Conservation (phyloP, 2,113 vertebrate genomes). For the Perca schrenkii region DNA sequence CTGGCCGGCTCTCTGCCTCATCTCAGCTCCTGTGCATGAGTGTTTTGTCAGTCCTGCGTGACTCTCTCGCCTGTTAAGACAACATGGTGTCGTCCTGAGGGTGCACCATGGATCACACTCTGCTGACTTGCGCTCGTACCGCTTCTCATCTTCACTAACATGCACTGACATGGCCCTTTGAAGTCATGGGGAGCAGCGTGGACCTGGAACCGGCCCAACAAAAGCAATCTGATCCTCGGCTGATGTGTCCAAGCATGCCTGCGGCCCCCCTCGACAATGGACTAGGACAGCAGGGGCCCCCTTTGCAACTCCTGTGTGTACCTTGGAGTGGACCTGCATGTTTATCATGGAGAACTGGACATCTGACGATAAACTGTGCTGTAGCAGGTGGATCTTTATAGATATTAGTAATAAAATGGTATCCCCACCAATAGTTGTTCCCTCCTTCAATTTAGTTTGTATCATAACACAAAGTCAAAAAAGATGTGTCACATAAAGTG, state of each 20-base stretch:
- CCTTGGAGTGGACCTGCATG: constrained; percentile 54
- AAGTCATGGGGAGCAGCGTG: constrained; percentile 70
- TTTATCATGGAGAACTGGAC: constrained; percentile 40
- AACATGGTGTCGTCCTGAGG: constrained; percentile 73
- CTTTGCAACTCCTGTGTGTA: constrained; percentile 69
- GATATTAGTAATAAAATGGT: background rate
- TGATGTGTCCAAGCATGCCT: constrained; percentile 74
- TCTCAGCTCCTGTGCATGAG: constrained; percentile 36
- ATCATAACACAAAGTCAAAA: background rate
- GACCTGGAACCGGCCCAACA: constrained; percentile 77
- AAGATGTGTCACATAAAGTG: background rate
- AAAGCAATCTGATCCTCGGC: constrained; percentile 81
- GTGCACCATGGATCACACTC: constrained; percentile 67
- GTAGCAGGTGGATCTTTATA: background rate
- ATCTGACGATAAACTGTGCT: constrained; percentile 20
- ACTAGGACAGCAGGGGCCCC: constrained; percentile 66
- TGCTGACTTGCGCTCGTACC: constrained; percentile 43
- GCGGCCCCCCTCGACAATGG: constrained; percentile 62
- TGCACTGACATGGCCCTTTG: constrained; percentile 81
- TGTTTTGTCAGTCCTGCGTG: constrained; percentile 71
- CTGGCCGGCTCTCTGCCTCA: background rate
- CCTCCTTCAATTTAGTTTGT: background rate
- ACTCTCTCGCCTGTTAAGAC: constrained; percentile 75
- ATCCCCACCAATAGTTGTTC: background rate
- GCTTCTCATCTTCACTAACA: constrained; percentile 80